A percentile compares a stretch with the other conserved stretches of the same genome.
Evolutionary conservation across 2,888 invertebrate species (phyloP).

Genomic region (Caenorhabditis plicata): DNA sequence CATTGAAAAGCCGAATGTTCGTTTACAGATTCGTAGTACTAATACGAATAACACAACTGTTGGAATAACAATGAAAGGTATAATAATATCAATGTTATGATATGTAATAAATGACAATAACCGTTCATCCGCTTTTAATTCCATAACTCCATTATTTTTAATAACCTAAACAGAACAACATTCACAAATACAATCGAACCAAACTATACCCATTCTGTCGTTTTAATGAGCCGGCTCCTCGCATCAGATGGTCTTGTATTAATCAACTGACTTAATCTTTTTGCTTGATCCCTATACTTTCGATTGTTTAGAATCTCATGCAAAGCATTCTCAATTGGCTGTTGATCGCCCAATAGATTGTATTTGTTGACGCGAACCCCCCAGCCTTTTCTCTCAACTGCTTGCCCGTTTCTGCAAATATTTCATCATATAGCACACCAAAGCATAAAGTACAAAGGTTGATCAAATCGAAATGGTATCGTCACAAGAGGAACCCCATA

Average conservation of each 20-base stretch:
- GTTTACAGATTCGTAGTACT: neutral
- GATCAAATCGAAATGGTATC: slow-evolving; percentile 44
- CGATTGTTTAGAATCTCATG: slow-evolving; percentile 18
- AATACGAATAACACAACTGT: too few relatives aligned
- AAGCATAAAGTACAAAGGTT: slow-evolving; percentile 17
- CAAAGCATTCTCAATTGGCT: slow-evolving; percentile 13
- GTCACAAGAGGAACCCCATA: slow-evolving; percentile 47
- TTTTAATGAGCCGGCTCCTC: slow-evolving; percentile 31
- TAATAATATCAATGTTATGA: slow-evolving; percentile 31
- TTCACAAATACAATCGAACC: neutral
- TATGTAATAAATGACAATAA: slow-evolving; percentile 7
- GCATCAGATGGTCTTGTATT: slow-evolving; percentile 37
- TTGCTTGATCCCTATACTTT: slow-evolving; percentile 36
- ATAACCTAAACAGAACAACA: neutral
- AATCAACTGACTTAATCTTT: slow-evolving; percentile 30
- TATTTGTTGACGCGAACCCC: slow-evolving; percentile 17
- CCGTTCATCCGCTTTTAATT: slow-evolving; percentile 17
- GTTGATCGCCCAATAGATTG: slow-evolving; percentile 11
- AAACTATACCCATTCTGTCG: slow-evolving; percentile 30
- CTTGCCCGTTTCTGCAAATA: slow-evolving; percentile 16
- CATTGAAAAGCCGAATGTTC: neutral
- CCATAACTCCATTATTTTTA: slow-evolving; percentile 20
- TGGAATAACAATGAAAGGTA: slow-evolving; percentile 12
- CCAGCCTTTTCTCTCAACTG: slow-evolving; percentile 30
- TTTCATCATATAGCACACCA: neutral